Evolutionary conservation across 2,888 invertebrate species (phyloP).

Genomic region (Apamea crenata): DNA sequence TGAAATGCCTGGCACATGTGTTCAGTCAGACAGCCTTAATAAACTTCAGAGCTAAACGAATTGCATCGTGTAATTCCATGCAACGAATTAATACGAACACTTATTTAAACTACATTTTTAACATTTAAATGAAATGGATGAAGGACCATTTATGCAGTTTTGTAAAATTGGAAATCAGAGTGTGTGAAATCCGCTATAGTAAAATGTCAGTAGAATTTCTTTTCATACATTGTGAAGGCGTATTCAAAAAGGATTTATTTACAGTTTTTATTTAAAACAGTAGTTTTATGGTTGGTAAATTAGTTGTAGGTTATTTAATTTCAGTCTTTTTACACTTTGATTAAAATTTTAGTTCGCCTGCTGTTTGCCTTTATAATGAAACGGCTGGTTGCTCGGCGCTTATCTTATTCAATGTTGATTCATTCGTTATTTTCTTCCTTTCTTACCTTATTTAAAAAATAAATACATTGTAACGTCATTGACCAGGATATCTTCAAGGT

Average conservation of each 20-base stretch:
- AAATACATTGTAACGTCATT: slow-evolving; percentile 29
- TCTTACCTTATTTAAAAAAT: slow-evolving; percentile 10
- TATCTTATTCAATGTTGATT: background rate
- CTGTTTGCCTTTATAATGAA: background rate
- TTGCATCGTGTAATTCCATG: slow-evolving; percentile 70
- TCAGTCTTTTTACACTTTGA: background rate
- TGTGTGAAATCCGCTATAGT: slow-evolving; percentile 50
- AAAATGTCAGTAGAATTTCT: slow-evolving; percentile 42
- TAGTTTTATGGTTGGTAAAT: background rate
- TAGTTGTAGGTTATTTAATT: background rate
- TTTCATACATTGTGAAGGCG: slow-evolving; percentile 25
- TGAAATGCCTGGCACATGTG: slow-evolving; percentile 78
- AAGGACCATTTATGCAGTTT: slow-evolving; percentile 38
- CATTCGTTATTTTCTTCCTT: background rate
- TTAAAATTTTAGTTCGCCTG: background rate
- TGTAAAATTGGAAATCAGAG: slow-evolving; percentile 59
- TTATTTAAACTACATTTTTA: slow-evolving; percentile 60
- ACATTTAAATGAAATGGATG: slow-evolving; percentile 62
- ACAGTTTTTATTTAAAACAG: background rate
- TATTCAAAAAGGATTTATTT: slow-evolving; percentile 19
- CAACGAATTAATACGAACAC: slow-evolving; percentile 68
- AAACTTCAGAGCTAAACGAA: slow-evolving; percentile 76
- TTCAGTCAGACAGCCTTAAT: slow-evolving; percentile 78
- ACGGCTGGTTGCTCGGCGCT: background rate
- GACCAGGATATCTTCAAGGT: slow-evolving; percentile 57